These are phyloP conservation scores for Pissodes strobi DNA, from an alignment of 1,140 invertebrate genomes.

Conservation along the genomic window DNA sequence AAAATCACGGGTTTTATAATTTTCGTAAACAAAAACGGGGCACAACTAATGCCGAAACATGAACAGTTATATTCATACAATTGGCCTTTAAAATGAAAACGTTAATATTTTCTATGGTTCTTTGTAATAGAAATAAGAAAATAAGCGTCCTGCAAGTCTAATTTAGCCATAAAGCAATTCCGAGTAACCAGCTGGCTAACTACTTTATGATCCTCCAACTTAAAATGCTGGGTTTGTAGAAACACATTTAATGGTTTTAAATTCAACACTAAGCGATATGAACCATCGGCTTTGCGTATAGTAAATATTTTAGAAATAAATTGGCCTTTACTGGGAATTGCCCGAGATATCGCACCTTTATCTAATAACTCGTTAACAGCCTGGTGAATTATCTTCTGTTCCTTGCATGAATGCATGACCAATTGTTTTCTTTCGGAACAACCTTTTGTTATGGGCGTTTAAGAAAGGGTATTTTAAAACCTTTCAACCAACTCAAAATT, in stretches of 20 bases:
- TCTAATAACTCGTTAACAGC: background rate
- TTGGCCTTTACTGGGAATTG: background rate
- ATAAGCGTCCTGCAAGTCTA: slow-evolving; percentile 33
- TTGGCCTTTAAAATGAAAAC: slow-evolving; percentile 35
- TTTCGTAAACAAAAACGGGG: slow-evolving; percentile 40
- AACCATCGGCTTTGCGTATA: too few species aligned
- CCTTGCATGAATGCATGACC: too few species aligned
- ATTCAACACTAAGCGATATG: too few species aligned
- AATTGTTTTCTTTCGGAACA: too few species aligned
- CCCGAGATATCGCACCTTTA: background rate
- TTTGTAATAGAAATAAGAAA: slow-evolving; percentile 31
- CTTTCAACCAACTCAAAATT: background rate
- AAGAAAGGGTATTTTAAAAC: background rate
- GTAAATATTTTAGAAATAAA: background rate
- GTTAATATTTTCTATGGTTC: slow-evolving; percentile 41
- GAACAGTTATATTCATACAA: slow-evolving; percentile 39
- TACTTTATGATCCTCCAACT: slow-evolving; percentile 30
- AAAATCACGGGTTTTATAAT: slow-evolving; percentile 40
- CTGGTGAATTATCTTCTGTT: background rate
- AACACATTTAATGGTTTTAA: slow-evolving; percentile 3
- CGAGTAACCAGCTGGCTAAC: background rate
- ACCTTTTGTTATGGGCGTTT: too few species aligned
- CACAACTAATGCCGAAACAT: slow-evolving; percentile 20
- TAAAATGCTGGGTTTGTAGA: slow-evolving; percentile 19
- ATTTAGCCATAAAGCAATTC: slow-evolving; percentile 4